phyloP scores from a whole-genome alignment of 2,113 vertebrate genomes.

The Coptodon rendalli region DNA sequence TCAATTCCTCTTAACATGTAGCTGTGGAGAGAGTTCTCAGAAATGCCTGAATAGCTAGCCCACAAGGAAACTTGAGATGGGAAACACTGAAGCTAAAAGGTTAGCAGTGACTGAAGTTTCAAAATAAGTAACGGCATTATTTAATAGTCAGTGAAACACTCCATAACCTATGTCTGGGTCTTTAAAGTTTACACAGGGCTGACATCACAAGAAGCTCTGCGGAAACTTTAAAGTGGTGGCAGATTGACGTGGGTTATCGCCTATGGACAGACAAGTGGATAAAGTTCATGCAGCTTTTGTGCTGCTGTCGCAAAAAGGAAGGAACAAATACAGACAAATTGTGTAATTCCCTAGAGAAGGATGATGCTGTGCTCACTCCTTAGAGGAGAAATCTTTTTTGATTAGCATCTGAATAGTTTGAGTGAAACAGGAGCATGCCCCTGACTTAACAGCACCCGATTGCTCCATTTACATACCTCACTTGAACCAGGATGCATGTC shows the following conservation, averaged over 20 bases:
- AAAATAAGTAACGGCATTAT: rapidly evolving
- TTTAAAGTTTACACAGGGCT: too few species aligned
- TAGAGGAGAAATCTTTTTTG: too few species aligned
- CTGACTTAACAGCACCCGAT: background rate
- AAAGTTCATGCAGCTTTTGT: too few species aligned
- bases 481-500: background rate
- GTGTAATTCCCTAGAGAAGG: too few species aligned
- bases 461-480: background rate
- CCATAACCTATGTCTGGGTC: background rate
- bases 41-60: background rate
- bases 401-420: background rate
- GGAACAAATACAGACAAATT: too few species aligned
- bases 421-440: background rate
- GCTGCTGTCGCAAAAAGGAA: too few species aligned
- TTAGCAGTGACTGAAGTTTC: background rate
- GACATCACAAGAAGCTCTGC: too few species aligned
- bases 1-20: background rate
- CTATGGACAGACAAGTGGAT: too few species aligned
- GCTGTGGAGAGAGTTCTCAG: background rate
- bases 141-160: rapidly evolving
- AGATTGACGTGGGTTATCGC: too few species aligned
- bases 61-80: rapidly evolving
- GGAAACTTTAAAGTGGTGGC: too few species aligned
- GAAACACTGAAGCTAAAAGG: background rate
- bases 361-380: background rate